Conservation (phyloP, 2,797 vertebrate species). For the Enteromius unitaeniatus region DNA sequence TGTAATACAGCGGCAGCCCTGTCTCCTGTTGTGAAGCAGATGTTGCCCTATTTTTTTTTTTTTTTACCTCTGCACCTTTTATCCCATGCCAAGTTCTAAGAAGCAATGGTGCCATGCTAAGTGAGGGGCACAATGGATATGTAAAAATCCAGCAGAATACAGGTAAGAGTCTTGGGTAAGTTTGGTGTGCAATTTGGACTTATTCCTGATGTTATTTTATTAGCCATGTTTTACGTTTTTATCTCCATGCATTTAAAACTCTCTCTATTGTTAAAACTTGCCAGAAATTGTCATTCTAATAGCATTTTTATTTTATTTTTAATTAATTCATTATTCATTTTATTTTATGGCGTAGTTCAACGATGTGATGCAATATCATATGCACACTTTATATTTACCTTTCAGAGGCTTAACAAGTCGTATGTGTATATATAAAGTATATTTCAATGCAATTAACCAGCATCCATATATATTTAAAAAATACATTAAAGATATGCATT, state of each 20-base stretch:
- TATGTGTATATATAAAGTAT: not conserved
- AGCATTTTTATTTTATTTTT: not conserved
- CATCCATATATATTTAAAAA: not conserved
- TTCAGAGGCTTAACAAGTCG: not conserved
- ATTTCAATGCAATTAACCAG: not conserved
- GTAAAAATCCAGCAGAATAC: slow-evolving; percentile 25
- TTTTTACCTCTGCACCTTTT: slow-evolving; percentile 69
- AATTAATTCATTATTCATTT: not conserved
- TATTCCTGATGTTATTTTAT: not conserved
- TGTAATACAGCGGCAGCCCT: slow-evolving; percentile 52
- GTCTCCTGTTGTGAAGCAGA: slow-evolving; percentile 76
- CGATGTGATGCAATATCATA: not conserved
- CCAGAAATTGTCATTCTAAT: not conserved
- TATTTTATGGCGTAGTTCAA: not conserved
- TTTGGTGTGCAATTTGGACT: not conserved
- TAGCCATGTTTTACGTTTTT: not conserved
- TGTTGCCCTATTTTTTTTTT: slow-evolving; percentile 78
- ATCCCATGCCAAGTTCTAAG: slow-evolving; percentile 66
- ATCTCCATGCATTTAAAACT: not conserved
- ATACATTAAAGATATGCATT: not conserved
- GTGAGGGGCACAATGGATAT: slow-evolving; percentile 23
- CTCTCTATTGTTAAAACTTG: not conserved
- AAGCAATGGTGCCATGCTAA: slow-evolving; percentile 69
- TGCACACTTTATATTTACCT: not conserved
- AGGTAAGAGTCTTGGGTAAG: not conserved